Evolutionary conservation across 92 coral and sea anemone species (phyloP).

Genomic region (Siderastrea siderea): DNA sequence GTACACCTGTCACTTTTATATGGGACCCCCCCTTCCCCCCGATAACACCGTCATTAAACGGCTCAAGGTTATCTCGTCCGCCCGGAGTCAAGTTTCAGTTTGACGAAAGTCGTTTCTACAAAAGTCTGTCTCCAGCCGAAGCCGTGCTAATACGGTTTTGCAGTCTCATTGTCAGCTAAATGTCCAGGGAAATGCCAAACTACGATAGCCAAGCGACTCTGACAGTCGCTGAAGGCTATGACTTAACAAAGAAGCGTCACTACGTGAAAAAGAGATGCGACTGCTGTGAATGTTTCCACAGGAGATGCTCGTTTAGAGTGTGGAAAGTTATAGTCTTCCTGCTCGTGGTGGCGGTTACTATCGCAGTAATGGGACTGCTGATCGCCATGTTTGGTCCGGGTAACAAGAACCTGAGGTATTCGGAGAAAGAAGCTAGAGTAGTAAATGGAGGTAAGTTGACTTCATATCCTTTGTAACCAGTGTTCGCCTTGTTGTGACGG

Average conservation of each 20-base stretch:
- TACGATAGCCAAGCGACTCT: slow-evolving; percentile 19
- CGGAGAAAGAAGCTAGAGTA: not conserved
- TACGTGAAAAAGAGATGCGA: not conserved
- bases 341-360: not conserved
- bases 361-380: not conserved
- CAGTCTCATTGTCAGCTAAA: not conserved
- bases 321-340: slow-evolving; percentile 33
- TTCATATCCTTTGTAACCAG: not conserved
- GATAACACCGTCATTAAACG: too few species aligned
- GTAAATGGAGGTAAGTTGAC: not conserved
- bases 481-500: not conserved
- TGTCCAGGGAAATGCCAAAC: not conserved
- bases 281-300: slow-evolving; percentile 14
- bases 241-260: slow-evolving; percentile 1
- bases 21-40: too few species aligned
- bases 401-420: slow-evolving; percentile 5
- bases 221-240: slow-evolving; percentile 20
- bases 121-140: too few species aligned
- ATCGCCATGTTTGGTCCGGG: slow-evolving; percentile 39
- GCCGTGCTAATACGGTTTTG: too few species aligned
- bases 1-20: too few species aligned
- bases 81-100: too few species aligned
- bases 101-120: too few species aligned
- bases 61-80: too few species aligned
- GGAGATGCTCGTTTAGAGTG: slow-evolving; percentile 10